These are phyloP conservation scores for Cuniculus paca DNA, from an alignment of 2,797 vertebrate species.

Conservation along the genomic window DNA sequence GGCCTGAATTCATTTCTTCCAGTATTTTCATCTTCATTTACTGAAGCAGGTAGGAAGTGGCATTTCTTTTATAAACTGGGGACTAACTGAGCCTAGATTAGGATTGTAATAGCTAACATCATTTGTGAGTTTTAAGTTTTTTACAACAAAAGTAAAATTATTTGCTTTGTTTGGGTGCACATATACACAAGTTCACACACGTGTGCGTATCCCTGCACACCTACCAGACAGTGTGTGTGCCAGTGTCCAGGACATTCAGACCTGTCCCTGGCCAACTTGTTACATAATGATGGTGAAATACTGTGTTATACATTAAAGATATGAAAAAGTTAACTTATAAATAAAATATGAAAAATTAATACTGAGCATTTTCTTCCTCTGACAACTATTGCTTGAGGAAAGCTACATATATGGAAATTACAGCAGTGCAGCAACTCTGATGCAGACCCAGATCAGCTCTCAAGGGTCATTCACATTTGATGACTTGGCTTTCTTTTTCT, in stretches of 20 bases:
- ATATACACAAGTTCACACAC: not conserved
- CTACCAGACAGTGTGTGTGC: not conserved
- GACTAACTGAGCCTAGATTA: not conserved
- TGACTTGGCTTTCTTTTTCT: not conserved
- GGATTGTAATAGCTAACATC: not conserved
- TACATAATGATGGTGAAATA: not conserved
- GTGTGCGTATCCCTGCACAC: not conserved
- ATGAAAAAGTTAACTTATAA: not conserved
- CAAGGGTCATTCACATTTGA: rapidly evolving
- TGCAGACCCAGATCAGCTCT: not conserved
- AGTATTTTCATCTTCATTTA: not conserved
- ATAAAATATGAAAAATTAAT: not conserved
- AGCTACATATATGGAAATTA: not conserved
- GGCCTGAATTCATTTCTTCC: not conserved
- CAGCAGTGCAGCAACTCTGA: not conserved
- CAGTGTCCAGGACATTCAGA: not conserved
- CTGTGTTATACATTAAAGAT: not conserved
- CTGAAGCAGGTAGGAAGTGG: not conserved
- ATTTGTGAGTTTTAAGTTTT: not conserved
- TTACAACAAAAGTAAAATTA: not conserved
- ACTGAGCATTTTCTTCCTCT: not conserved
- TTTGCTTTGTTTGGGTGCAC: not conserved
- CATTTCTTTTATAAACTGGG: not conserved
- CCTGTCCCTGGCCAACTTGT: not conserved
- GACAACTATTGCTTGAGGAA: not conserved